Evolutionary conservation across 35 echinoderm and acorn worm species (phyloP), one percentile per base, ranked within the genome.

Genomic region (Diadema setosum): DNA sequence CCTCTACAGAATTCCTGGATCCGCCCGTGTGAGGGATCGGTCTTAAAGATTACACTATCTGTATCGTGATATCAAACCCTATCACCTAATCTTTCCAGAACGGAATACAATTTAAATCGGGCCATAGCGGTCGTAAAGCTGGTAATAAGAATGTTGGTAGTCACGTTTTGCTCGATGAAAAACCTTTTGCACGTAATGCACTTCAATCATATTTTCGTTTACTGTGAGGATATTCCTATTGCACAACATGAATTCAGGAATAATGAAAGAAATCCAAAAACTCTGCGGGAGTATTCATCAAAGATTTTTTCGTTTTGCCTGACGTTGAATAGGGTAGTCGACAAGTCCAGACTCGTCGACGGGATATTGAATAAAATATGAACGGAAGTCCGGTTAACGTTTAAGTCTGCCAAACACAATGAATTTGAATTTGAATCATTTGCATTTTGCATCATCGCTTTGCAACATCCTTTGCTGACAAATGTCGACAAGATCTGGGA

Each of bases 51-150:
- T 5, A 83, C 58, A 46, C 61, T 75, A 64, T 89, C 92, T 0
- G 86, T 94, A 41, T 89, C 86, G 65, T 90, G 85, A 60, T 89
- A 89, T 64, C 83, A 55, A 16, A 81, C 83, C 7, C 46, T 36
- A 2, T 75, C 81, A 0, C 39, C 65, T 29, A 92, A 29, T 21
- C 42, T 20, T 36, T 94, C 82, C 8, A 89, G 35, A 1, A 89
- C 63, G 7, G 70, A 81, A 46, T 94, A 97, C 16, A 92, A 56
- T 46, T 75, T 84, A 15, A 96, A 58, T n/a, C 94, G 45, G 11
- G 94, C 93, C 17, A 86, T 70, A 48, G 80, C 49, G 7, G 93
- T 95, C 4, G 88, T 91, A 57, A 87, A n/a, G n/a, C n/a, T n/a
- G 31, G 89, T 90, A 9, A 84, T 90, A 9, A 84, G 44, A 15